phyloP scores from a whole-genome alignment of 2,797 vertebrate genomes.

The Mycteria americana region DNA sequence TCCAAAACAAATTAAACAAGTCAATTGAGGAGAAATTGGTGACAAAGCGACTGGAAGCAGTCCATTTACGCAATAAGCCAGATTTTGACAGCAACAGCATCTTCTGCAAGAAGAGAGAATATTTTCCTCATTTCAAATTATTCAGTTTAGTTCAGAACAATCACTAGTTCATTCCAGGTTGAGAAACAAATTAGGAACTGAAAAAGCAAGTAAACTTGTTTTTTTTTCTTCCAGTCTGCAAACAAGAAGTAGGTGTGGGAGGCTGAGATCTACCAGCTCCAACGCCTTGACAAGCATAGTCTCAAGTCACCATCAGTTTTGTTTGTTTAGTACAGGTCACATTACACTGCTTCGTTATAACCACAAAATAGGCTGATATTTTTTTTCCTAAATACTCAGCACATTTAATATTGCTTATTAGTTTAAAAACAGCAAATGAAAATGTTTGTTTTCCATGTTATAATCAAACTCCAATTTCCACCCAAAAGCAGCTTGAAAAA shows the following conservation, averaged over 20 bases:
- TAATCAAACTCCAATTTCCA: background rate
- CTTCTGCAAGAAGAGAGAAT: background rate
- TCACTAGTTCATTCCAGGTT: background rate
- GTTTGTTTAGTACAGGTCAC: background rate
- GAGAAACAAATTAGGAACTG: constrained; percentile 2
- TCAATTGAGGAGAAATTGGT: background rate
- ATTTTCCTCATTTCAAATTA: background rate
- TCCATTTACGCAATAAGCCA: background rate
- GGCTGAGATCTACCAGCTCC: background rate
- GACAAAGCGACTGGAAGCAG: constrained; percentile 1
- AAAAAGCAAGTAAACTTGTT: background rate
- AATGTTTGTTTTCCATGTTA: background rate
- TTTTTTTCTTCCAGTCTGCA: background rate
- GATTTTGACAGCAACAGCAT: background rate
- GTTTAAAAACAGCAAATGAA: background rate
- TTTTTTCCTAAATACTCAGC: background rate
- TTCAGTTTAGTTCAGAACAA: background rate
- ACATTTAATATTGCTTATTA: background rate
- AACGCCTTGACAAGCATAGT: background rate
- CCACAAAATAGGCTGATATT: background rate
- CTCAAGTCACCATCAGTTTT: background rate
- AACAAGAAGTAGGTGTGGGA: background rate
- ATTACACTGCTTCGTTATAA: background rate
- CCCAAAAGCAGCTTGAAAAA: background rate
- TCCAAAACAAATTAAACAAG: background rate